phyloP scores from a whole-genome alignment of 1,140 invertebrate species.

The Aplysia californica region DNA sequence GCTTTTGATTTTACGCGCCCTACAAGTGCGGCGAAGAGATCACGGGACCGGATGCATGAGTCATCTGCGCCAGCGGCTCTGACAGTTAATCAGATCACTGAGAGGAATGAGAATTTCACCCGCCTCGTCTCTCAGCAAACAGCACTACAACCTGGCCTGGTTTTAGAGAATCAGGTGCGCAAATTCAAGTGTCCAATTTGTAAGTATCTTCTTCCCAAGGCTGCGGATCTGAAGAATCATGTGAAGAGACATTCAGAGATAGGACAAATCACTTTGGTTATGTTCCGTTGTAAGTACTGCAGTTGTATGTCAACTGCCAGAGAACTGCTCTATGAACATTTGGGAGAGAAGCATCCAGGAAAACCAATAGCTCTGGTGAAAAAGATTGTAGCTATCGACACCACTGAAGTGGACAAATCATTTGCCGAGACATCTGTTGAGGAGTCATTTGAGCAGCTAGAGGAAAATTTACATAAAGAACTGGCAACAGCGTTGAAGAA shows the following conservation, averaged over 20 bases:
- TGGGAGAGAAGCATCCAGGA: conserved; percentile 38
- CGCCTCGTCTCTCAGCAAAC: conserved; percentile 19
- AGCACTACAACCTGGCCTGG: conserved; percentile 18
- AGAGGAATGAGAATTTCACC: conserved; percentile 24
- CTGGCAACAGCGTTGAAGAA: no score
- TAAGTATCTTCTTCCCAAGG: conserved; percentile 39
- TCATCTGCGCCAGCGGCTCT: neutral
- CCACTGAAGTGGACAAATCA: conserved; percentile 34
- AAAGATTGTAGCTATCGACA: conserved; percentile 39
- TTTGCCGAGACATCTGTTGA: conserved; percentile 39
- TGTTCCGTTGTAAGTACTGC: conserved; percentile 42
- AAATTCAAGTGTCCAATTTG: conserved; percentile 44
- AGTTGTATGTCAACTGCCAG: conserved; percentile 40
- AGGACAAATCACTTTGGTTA: conserved; percentile 37
- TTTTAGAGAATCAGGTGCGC: conserved; percentile 35
- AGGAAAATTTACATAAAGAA: conserved; percentile 22
- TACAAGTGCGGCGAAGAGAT: neutral
- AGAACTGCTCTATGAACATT: conserved; percentile 35
- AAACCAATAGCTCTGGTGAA: conserved; percentile 40
- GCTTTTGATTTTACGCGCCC: conserved; percentile 16
- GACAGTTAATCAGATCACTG: neutral
- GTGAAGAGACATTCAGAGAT: conserved; percentile 39
- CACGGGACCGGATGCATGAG: neutral
- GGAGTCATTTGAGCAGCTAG: conserved; percentile 27
- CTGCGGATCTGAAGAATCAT: conserved; percentile 39